Conservation (phyloP, 1,140 invertebrate genomes). For the Rhizoglyphus robini region DNA sequence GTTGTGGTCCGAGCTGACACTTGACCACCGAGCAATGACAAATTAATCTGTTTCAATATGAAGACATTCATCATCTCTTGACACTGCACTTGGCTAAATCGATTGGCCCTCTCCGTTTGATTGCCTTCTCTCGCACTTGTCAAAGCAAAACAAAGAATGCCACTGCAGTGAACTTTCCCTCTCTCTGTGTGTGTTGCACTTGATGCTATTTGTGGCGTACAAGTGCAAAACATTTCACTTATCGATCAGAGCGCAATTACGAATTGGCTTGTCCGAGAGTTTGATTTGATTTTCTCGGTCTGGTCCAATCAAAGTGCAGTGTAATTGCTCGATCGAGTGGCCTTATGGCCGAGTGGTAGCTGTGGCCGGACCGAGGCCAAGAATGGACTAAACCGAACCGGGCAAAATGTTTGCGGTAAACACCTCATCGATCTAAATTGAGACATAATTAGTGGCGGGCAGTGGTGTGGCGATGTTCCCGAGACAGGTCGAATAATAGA, state of each 20-base stretch:
- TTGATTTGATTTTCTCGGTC: background rate
- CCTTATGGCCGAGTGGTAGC: background rate
- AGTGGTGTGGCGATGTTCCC: background rate
- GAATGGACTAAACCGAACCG: background rate
- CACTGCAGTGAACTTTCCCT: too few relatives aligned
- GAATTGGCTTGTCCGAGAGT: background rate
- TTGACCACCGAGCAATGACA: too few relatives aligned
- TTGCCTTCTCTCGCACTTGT: too few relatives aligned
- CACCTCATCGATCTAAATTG: constrained; percentile 15
- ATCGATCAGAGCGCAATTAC: background rate
- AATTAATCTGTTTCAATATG: too few relatives aligned
- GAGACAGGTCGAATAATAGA: background rate
- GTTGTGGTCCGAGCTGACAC: too few relatives aligned
- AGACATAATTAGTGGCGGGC: constrained; percentile 2
- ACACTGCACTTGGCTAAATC: too few relatives aligned
- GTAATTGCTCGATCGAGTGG: background rate
- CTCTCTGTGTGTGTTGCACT: too few relatives aligned
- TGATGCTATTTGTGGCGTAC: too few relatives aligned
- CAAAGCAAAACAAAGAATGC: too few relatives aligned
- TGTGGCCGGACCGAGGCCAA: background rate
- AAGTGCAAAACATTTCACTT: constrained; percentile 11
- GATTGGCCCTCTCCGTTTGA: too few relatives aligned
- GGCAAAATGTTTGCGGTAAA: constrained; percentile 9
- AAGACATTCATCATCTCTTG: too few relatives aligned
- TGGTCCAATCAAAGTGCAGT: background rate